Percentiles rank a stretch among this genome's conserved stretches.
Conservation (phyloP, 37 sponge, comb jelly and placozoan species). For the Oopsacas minuta region DNA sequence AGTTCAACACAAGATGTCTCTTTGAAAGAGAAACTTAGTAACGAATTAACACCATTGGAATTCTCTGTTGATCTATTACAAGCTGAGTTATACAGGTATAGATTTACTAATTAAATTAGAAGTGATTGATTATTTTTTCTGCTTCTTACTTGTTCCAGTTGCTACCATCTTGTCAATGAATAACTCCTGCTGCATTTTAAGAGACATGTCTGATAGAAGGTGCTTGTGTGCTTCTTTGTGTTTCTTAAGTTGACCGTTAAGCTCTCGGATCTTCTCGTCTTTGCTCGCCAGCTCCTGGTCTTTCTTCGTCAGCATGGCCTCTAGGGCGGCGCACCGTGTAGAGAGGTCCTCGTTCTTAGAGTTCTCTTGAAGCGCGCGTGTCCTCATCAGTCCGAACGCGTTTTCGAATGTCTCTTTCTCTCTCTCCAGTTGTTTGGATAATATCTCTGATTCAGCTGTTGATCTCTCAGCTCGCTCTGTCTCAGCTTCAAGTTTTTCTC, state of each 20-base stretch:
- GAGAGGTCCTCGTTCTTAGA: constrained; percentile 10
- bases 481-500: neutral
- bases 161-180: constrained; percentile 1
- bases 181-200: constrained; percentile 3
- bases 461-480: neutral
- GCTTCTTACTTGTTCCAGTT: neutral
- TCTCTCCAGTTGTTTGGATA: constrained; percentile 3
- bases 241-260: neutral
- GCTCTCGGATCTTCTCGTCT: neutral
- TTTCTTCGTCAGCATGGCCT: neutral
- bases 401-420: constrained; percentile 10
- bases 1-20: neutral
- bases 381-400: constrained; percentile 3
- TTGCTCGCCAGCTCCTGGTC: neutral
- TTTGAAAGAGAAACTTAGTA: neutral
- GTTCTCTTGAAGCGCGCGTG: neutral
- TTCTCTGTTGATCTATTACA: neutral
- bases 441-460: neutral
- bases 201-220: constrained; percentile 7
- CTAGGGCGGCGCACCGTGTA: neutral
- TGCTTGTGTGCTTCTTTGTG: constrained; percentile 7
- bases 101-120: neutral
- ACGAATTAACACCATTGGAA: neutral
- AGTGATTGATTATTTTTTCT: neutral
- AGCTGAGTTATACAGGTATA: constrained; percentile 4